Percentiles rank a stretch among this genome's conserved stretches.
phyloP scores from a whole-genome alignment of 1,140 invertebrate genomes.

The Aphelenchoides besseyi region DNA sequence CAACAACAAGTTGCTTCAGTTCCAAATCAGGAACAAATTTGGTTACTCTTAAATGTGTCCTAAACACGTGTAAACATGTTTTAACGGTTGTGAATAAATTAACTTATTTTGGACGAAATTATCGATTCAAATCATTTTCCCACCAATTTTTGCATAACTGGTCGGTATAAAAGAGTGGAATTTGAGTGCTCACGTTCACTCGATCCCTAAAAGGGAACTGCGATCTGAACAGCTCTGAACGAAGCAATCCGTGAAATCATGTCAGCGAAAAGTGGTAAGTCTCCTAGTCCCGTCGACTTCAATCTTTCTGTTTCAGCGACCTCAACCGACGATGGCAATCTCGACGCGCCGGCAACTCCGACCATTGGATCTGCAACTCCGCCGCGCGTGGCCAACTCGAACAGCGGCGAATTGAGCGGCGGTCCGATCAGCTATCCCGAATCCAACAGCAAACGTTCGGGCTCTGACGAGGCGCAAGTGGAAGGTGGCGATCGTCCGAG shows the following conservation, averaged over 20 bases:
- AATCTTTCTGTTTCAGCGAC: background rate
- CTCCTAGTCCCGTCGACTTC: background rate
- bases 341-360: background rate
- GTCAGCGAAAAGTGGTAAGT: background rate
- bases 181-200: too few species aligned
- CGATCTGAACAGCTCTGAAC: background rate
- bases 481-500: background rate
- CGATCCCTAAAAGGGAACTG: background rate
- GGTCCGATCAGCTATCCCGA: background rate
- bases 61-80: too few species aligned
- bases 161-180: background rate
- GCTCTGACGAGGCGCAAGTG: background rate
- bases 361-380: background rate
- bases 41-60: slow-evolving; percentile 48
- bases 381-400: background rate
- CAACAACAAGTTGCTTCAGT: slow-evolving; percentile 52
- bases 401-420: background rate
- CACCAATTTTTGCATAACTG: too few species aligned
- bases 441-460: background rate
- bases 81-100: background rate
- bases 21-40: slow-evolving; percentile 59
- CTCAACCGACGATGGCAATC: background rate
- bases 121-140: too few species aligned
- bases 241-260: background rate
- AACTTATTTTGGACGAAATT: background rate